These are phyloP conservation scores for Ispidina picta DNA, from an alignment of 2,797 vertebrate genomes.

Conservation along the genomic window DNA sequence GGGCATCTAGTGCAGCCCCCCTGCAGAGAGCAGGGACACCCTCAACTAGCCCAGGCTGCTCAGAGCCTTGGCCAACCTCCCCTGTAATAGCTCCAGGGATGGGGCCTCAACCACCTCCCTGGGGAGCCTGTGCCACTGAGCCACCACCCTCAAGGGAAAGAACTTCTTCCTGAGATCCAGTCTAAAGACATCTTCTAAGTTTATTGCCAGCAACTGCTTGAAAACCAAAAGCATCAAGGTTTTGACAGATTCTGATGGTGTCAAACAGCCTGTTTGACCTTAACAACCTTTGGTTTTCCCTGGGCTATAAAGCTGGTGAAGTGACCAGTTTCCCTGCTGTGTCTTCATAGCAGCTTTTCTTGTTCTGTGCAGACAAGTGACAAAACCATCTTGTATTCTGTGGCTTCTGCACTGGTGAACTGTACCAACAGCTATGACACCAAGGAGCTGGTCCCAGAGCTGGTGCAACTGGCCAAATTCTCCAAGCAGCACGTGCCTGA, in stretches of 20 bases:
- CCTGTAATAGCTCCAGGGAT: too few relatives aligned
- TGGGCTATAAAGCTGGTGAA: neutral
- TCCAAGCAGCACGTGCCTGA: constrained; percentile 98
- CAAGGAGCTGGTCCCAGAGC: constrained; percentile 93
- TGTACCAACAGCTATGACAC: constrained; percentile 97
- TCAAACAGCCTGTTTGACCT: neutral
- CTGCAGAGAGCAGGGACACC: too few relatives aligned
- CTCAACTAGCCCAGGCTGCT: too few relatives aligned
- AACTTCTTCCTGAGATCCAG: too few relatives aligned
- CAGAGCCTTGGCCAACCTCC: too few relatives aligned
- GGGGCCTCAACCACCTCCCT: too few relatives aligned
- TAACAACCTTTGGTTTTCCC: neutral
- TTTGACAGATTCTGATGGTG: neutral
- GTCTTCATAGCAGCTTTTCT: neutral
- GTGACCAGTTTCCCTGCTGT: neutral
- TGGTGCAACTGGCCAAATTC: constrained; percentile 95
- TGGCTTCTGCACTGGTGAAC: constrained; percentile 91
- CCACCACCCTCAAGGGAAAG: too few relatives aligned
- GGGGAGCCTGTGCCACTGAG: too few relatives aligned
- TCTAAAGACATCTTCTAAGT: neutral
- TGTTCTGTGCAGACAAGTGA: constrained; percentile 84
- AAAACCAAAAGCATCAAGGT: neutral
- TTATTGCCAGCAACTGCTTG: neutral
- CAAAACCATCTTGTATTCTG: constrained; percentile 94
- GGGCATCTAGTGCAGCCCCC: too few relatives aligned